These are phyloP conservation scores for Brenthis ino DNA, from an alignment of 2,888 invertebrate species.

Conservation along the genomic window DNA sequence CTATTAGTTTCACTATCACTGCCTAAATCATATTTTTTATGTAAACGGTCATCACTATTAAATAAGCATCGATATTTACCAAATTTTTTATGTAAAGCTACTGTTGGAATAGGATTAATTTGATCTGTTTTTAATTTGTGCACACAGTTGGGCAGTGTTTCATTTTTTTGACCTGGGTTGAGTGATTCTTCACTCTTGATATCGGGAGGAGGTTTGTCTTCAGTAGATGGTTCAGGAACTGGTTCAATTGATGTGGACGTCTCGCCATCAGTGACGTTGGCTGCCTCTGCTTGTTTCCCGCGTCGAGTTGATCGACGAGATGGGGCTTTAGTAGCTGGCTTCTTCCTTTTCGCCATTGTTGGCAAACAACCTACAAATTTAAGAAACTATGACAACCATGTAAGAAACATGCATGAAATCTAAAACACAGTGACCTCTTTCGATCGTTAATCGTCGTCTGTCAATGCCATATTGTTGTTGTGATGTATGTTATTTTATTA, in stretches of 20 bases:
- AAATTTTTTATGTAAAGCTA: slow-evolving; percentile 80
- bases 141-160: slow-evolving; percentile 42
- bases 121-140: slow-evolving; percentile 50
- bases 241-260: slow-evolving; percentile 51
- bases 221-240: slow-evolving; percentile 39
- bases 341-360: slow-evolving; percentile 74
- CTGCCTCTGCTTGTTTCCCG: slow-evolving; percentile 59
- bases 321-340: slow-evolving; percentile 60
- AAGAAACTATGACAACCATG: slow-evolving; percentile 42
- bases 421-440: slow-evolving; percentile 66
- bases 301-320: slow-evolving; percentile 67
- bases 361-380: slow-evolving; percentile 56
- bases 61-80: slow-evolving; percentile 81
- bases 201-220: slow-evolving; percentile 44
- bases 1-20: slow-evolving; percentile 80
- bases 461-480: slow-evolving; percentile 64
- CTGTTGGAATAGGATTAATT: slow-evolving; percentile 49
- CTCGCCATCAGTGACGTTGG: slow-evolving; percentile 53
- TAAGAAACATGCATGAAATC: slow-evolving; percentile 38
- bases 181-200: slow-evolving; percentile 35
- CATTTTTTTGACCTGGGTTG: slow-evolving; percentile 33
- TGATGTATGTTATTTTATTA: slow-evolving; percentile 21
- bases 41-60: slow-evolving; percentile 64
- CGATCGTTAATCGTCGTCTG: slow-evolving; percentile 57
- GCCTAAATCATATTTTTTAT: slow-evolving; percentile 68